A percentile compares a stretch with the other conserved stretches of the same genome.
Conservation (phyloP, 2,113 vertebrate genomes). For the Neodontobutis hainanensis region DNA sequence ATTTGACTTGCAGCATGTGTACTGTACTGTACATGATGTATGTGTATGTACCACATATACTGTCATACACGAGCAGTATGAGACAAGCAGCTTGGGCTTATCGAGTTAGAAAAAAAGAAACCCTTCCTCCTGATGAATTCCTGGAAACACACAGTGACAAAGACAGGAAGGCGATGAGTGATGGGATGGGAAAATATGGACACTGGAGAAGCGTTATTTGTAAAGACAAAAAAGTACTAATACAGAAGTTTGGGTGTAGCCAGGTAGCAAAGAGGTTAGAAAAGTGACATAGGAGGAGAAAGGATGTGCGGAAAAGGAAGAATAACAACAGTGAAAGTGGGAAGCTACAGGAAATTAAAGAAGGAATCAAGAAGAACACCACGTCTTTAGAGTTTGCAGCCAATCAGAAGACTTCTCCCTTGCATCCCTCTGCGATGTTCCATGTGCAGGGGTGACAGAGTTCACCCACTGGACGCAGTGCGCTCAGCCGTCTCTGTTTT, state of each 20-base stretch:
- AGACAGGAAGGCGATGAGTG: conserved; percentile 73
- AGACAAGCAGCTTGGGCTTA: conserved; percentile 48
- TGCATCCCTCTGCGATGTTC: background rate
- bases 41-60: background rate
- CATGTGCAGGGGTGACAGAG: conserved; percentile 11
- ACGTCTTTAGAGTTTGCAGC: background rate
- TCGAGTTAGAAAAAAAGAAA: conserved; percentile 59
- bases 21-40: background rate
- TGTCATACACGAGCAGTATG: background rate
- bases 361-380: conserved; percentile 4
- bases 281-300: conserved; percentile 5
- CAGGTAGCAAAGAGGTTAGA: background rate
- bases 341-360: background rate
- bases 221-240: conserved; percentile 17
- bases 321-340: background rate
- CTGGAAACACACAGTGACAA: conserved; percentile 79
- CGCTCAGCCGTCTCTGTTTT: background rate
- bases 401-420: conserved; percentile 19
- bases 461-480: conserved; percentile 16
- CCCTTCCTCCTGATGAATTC: conserved; percentile 79
- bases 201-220: background rate
- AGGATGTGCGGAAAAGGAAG: conserved; percentile 3
- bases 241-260: background rate
- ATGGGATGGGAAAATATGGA: conserved; percentile 22
- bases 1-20: background rate